A percentile compares a stretch with the other conserved stretches of the same genome.
phyloP scores from a whole-genome alignment of 2,888 invertebrate genomes.

The Leptura quadrifasciata region DNA sequence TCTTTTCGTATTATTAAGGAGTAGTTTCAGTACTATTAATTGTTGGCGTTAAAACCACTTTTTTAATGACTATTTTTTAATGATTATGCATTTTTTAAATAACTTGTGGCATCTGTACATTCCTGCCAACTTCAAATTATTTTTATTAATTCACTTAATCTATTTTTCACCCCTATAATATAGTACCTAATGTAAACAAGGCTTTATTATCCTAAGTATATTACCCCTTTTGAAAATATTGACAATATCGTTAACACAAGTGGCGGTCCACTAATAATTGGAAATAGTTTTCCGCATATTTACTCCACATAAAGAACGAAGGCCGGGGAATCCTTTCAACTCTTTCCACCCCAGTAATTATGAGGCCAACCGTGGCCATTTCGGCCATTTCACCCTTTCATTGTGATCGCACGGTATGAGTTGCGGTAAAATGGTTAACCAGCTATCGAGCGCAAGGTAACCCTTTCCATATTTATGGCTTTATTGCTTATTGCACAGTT shows the following conservation, averaged over 20 bases:
- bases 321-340: constrained; percentile 52
- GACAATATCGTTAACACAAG: constrained; percentile 37
- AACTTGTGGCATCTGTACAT: too few species aligned
- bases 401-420: constrained; percentile 2
- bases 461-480: not conserved
- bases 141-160: constrained; percentile 1
- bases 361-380: constrained; percentile 29
- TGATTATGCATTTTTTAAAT: too few species aligned
- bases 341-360: constrained; percentile 54
- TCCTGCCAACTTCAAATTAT: not conserved
- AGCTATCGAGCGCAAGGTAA: not conserved
- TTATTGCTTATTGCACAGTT: not conserved
- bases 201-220: not conserved
- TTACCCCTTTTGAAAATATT: constrained; percentile 35
- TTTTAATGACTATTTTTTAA: too few species aligned
- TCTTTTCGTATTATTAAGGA: too few species aligned
- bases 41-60: too few species aligned
- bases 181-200: constrained; percentile 2
- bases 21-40: too few species aligned
- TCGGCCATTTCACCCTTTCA: constrained; percentile 51
- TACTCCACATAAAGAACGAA: constrained; percentile 43
- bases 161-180: not conserved
- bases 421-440: constrained; percentile 46
- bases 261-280: constrained; percentile 50
- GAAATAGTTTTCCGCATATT: constrained; percentile 52